Percentiles rank a stretch among this genome's conserved stretches.
phyloP scores from a whole-genome alignment of 2,888 invertebrate genomes.

The Parnassius apollo region DNA sequence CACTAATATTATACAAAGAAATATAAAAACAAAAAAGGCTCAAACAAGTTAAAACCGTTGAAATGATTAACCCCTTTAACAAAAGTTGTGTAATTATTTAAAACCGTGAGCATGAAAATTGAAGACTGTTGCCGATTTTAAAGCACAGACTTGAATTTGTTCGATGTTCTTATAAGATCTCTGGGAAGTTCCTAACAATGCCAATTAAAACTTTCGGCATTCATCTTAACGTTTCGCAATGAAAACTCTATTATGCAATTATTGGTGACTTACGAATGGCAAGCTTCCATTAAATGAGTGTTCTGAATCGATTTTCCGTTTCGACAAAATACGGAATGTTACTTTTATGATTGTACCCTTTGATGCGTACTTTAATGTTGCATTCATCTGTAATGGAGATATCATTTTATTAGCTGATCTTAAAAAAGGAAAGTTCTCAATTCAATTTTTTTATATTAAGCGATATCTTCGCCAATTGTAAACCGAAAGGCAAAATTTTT shows the following conservation, averaged over 20 bases:
- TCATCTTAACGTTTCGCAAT: constrained; percentile 24
- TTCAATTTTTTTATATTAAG: too few species aligned
- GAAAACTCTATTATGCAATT: constrained; percentile 32
- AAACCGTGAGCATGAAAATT: constrained; percentile 21
- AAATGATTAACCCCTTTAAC: constrained; percentile 9
- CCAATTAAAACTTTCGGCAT: constrained; percentile 34
- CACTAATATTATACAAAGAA: too few species aligned
- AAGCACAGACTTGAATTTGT: constrained; percentile 20
- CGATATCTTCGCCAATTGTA: too few species aligned
- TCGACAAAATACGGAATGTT: not conserved
- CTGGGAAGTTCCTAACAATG: constrained; percentile 26
- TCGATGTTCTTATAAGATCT: constrained; percentile 20
- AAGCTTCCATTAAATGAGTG: constrained; percentile 13
- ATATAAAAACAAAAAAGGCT: too few species aligned
- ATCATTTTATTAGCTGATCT: too few species aligned
- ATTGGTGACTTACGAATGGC: constrained; percentile 26
- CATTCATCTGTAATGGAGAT: too few species aligned
- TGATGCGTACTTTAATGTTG: too few species aligned
- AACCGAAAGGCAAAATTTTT: too few species aligned
- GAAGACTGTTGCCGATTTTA: constrained; percentile 25
- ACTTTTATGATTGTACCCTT: too few species aligned
- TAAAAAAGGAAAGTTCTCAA: too few species aligned
- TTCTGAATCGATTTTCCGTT: not conserved
- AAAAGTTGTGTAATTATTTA: constrained; percentile 18
- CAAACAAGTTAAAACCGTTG: too few species aligned